phyloP scores from a whole-genome alignment of 2,888 invertebrate genomes.

The Chouioia cunea region DNA sequence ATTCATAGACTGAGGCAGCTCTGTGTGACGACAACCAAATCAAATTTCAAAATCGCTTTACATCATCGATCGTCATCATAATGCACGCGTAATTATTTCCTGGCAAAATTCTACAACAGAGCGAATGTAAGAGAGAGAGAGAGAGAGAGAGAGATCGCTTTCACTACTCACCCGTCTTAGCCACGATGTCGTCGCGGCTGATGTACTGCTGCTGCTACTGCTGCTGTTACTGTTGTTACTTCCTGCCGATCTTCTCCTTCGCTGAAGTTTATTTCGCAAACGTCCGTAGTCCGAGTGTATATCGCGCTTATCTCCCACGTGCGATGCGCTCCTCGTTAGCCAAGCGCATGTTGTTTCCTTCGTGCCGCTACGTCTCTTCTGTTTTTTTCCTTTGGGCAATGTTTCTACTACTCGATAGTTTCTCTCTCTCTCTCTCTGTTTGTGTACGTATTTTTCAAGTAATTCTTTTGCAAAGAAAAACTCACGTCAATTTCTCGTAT shows the following conservation, averaged over 20 bases:
- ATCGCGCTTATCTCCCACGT: slow-evolving; percentile 17
- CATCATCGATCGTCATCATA: slow-evolving; percentile 9
- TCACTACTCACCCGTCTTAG: slow-evolving; percentile 42
- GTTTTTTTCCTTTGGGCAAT: background rate
- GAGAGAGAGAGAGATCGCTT: background rate
- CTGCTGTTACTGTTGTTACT: slow-evolving; percentile 31
- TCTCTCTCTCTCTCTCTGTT: background rate
- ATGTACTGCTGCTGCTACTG: slow-evolving; percentile 16
- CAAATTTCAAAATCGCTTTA: slow-evolving; percentile 26
- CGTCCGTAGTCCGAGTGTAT: slow-evolving; percentile 5
- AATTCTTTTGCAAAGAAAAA: too few relatives aligned
- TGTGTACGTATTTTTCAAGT: background rate
- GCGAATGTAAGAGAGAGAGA: background rate
- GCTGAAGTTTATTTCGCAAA: background rate
- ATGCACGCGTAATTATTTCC: slow-evolving; percentile 18
- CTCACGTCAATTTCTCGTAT: slow-evolving; percentile 7
- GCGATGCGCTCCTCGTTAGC: slow-evolving; percentile 22
- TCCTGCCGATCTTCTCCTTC: slow-evolving; percentile 14
- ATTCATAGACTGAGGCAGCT: background rate
- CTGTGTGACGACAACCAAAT: slow-evolving; percentile 5
- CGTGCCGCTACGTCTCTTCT: background rate
- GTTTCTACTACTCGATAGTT: background rate
- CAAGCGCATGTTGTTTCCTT: slow-evolving; percentile 33
- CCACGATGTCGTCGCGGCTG: slow-evolving; percentile 40
- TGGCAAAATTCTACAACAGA: slow-evolving; percentile 2